Evolutionary conservation across 2,113 vertebrate species (phyloP).

Genomic region (Xenopus tropicalis): UCB_Xtro_10.0 CM004443.2:125657501-125658000

Average conservation of each 20-base stretch:
- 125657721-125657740: conserved; percentile 17
- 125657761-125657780: not conserved
- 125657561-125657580: conserved; percentile 48
- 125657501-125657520: conserved; percentile 38
- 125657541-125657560: conserved; percentile 46
- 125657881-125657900: too few species aligned
- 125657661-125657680: conserved; percentile 42
- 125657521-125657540: conserved; percentile 34
- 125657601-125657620: conserved; percentile 49
- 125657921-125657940: too few species aligned
- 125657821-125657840: too few species aligned
- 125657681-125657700: conserved; percentile 44
- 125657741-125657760: conserved; percentile 27
- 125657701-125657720: conserved; percentile 39
- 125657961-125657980: too few species aligned
- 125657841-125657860: too few species aligned
- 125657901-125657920: too few species aligned
- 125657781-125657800: conserved; percentile 18
- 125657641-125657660: conserved; percentile 48
- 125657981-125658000: too few species aligned
- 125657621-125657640: conserved; percentile 25
- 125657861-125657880: too few species aligned
- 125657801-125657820: conserved; percentile 15
- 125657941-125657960: too few species aligned
- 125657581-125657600: conserved; percentile 44